Conservation (phyloP, 2,113 vertebrate species). For the Hippocampus barbouri region DNA sequence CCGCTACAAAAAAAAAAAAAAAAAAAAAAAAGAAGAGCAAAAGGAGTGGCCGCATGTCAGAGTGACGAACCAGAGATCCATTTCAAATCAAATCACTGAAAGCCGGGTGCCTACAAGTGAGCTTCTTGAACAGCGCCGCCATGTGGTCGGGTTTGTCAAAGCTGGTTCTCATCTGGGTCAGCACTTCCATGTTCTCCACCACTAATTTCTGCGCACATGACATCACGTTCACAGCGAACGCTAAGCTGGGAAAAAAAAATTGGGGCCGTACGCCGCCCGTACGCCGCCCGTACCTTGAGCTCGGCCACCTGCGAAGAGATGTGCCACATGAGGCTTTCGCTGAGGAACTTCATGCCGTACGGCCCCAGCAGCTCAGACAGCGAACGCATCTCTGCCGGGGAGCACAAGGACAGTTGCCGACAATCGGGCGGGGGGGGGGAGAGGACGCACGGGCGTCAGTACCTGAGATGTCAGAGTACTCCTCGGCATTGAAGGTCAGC, state of each 20-base stretch:
- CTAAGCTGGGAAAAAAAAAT: too few relatives aligned
- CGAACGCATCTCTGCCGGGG: slow-evolving; percentile 88
- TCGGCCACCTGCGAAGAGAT: slow-evolving; percentile 98
- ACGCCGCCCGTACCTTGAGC: slow-evolving; percentile 80
- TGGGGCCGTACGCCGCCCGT: fast-evolving
- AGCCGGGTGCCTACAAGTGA: slow-evolving; percentile 78
- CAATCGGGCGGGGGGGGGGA: not conserved
- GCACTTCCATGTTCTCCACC: slow-evolving; percentile 94
- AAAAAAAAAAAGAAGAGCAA: not conserved
- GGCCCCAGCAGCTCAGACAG: slow-evolving; percentile 96
- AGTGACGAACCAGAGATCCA: not conserved
- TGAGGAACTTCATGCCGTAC: slow-evolving; percentile 99
- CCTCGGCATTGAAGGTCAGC: slow-evolving; percentile 96
- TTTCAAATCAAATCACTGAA: too few relatives aligned
- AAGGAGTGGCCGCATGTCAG: too few relatives aligned
- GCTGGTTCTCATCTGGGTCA: slow-evolving; percentile 98
- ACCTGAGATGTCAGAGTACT: slow-evolving; percentile 99
- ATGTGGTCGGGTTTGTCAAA: slow-evolving; percentile 99
- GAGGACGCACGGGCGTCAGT: not conserved
- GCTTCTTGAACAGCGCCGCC: slow-evolving; percentile 94
- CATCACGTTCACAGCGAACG: not conserved
- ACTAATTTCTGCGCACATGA: slow-evolving; percentile 85
- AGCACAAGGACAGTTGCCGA: not conserved
- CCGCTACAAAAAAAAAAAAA: slow-evolving; percentile 73
- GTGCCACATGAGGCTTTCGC: slow-evolving; percentile 99